Conservation (phyloP, 1,140 invertebrate genomes). For the Eupeodes corollae region DNA sequence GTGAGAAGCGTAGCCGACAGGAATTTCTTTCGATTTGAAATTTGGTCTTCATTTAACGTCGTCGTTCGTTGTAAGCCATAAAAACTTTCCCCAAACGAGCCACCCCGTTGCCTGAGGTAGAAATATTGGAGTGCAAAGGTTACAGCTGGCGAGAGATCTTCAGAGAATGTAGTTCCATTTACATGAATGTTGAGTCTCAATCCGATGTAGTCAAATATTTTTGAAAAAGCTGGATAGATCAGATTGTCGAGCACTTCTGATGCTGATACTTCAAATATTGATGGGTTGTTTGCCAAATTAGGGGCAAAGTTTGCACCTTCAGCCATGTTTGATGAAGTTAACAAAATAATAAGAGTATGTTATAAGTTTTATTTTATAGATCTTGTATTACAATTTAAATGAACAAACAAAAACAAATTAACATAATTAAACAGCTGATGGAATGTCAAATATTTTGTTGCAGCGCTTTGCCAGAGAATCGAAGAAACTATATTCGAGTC, state of each 20-base stretch:
- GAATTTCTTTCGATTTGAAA: constrained; percentile 18
- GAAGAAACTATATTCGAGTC: too few species aligned
- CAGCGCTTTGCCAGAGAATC: too few species aligned
- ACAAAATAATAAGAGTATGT: too few species aligned
- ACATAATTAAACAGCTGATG: too few species aligned
- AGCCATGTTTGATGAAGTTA: not conserved
- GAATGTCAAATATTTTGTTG: too few species aligned
- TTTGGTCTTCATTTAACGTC: constrained; percentile 15
- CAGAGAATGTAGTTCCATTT: constrained; percentile 12
- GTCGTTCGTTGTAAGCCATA: constrained; percentile 28
- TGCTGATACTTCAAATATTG: constrained; percentile 33
- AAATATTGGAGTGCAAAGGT: constrained; percentile 29
- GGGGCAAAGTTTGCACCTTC: constrained; percentile 25
- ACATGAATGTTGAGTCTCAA: not conserved
- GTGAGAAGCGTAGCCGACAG: constrained; percentile 22
- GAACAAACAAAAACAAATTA: too few species aligned
- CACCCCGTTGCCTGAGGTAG: constrained; percentile 25
- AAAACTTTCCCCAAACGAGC: constrained; percentile 32
- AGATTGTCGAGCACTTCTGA: constrained; percentile 31
- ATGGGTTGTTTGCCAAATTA: constrained; percentile 31
- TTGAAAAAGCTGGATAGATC: constrained; percentile 32
- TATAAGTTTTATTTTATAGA: too few species aligned
- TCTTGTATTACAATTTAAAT: too few species aligned
- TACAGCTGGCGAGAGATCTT: constrained; percentile 25
- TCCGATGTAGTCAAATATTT: constrained; percentile 31